Evolutionary conservation across 2,888 invertebrate species (phyloP), one percentile per base, ranked within the genome.

Genomic region (Caenorhabditis doughertyi): DNA sequence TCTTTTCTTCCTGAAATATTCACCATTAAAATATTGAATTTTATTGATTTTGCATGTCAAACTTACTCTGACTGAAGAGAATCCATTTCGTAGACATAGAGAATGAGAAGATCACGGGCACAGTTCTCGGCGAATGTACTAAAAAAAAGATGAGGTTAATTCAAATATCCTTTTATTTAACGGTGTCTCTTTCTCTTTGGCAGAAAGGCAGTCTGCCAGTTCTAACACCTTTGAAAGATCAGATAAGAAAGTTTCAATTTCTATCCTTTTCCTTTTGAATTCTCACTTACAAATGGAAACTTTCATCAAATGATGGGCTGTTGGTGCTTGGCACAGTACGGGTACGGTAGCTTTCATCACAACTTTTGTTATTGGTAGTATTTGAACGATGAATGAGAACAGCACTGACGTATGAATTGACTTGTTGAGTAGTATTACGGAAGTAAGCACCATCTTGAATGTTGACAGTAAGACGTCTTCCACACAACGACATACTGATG

Each of bases 391-490:
- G 77, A 18, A 49, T 53, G 5, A 77, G 68, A 7, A 68, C 53
- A 42, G 44, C 83, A 23, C 79, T 68, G n/a, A 85, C 53, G 35
- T 83, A 85, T 11, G 82, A 76, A 65, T 74, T 79, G 35, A 84
- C 60, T 16, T 25, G n/a, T 23, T 42, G 70, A 0, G 81, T 70
- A 4, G 79, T 21, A 13, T 85, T 83, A 21, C 86, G 58, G 76
- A 88, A 88, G 72, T 85, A 87, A 27, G 77, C 65, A 9, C 81
- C 87, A 16, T 84, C 83, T 21, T 84, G 76, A 13, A 88, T 39
- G 42, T 71, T 72, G 29, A 88, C 83, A 27, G 72, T 76, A 13
- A 88, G 70, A 49, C 81, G 76, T 51, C 80, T 23, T 23, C 86
- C 87, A 72, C 76, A 70, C 3, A 87, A 29, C 5, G 85, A 76